phyloP scores from a whole-genome alignment of 2,797 vertebrate species.

The Kryptolebias ocellatus region DNA sequence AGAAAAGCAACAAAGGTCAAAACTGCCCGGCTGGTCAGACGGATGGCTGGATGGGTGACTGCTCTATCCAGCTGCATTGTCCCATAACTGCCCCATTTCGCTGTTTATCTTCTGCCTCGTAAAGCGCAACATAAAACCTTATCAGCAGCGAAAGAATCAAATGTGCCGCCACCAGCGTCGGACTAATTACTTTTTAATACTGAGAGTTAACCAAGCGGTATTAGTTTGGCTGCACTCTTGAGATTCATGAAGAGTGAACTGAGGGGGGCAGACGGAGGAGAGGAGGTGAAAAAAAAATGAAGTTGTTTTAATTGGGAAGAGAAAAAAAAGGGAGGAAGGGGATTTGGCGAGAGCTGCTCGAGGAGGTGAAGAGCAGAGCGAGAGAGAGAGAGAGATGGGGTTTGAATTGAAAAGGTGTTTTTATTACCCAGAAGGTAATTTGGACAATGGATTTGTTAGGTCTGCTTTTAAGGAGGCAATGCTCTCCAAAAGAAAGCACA shows the following conservation, averaged over 20 bases:
- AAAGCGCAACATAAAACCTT: slow-evolving; percentile 62
- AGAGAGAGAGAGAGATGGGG: slow-evolving; percentile 12
- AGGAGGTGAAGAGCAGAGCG: slow-evolving; percentile 36
- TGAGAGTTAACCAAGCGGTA: slow-evolving; percentile 59
- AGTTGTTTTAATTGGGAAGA: slow-evolving; percentile 37
- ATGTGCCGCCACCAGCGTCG: slow-evolving; percentile 34
- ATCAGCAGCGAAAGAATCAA: slow-evolving; percentile 48
- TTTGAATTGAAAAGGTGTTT: slow-evolving; percentile 59
- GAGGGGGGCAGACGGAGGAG: slow-evolving; percentile 16
- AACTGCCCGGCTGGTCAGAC: slow-evolving; percentile 38
- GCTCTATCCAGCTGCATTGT: slow-evolving; percentile 56
- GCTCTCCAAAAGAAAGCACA: slow-evolving; percentile 27
- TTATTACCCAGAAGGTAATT: slow-evolving; percentile 54
- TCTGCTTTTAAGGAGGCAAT: slow-evolving; percentile 45
- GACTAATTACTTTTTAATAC: slow-evolving; percentile 68
- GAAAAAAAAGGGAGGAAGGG: slow-evolving; percentile 16
- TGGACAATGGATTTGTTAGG: slow-evolving; percentile 42
- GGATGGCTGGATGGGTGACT: slow-evolving; percentile 58
- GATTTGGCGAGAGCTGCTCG: slow-evolving; percentile 32
- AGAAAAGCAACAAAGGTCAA: slow-evolving; percentile 49
- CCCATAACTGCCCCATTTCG: slow-evolving; percentile 50
- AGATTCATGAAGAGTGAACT: slow-evolving; percentile 49
- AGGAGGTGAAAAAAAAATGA: slow-evolving; percentile 4
- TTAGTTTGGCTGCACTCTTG: slow-evolving; percentile 58
- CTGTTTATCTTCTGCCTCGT: slow-evolving; percentile 69